Percentiles rank a stretch among this genome's conserved stretches.
Evolutionary conservation across 1,140 invertebrate species (phyloP).

Genomic region (Popillia japonica): DNA sequence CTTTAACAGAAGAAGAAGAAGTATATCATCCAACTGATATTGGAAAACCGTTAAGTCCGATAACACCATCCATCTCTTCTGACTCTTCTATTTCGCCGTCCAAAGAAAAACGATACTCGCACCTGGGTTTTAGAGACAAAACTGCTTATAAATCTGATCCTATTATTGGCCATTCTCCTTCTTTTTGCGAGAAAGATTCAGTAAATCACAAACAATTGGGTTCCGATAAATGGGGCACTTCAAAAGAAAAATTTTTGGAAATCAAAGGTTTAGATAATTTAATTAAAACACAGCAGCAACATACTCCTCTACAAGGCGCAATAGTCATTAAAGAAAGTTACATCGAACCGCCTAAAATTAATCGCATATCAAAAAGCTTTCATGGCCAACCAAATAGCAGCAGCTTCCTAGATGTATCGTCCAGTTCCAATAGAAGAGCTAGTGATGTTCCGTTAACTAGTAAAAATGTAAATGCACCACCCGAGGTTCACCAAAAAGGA

Average conservation of each 20-base stretch:
- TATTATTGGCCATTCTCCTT: background rate
- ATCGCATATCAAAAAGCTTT: conserved; percentile 61
- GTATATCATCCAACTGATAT: background rate
- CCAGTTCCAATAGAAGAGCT: conserved; percentile 51
- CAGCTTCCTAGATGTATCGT: conserved; percentile 47
- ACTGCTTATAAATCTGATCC: background rate
- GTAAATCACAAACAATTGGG: conserved; percentile 34
- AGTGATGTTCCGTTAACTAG: conserved; percentile 53
- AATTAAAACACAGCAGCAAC: conserved; percentile 5
- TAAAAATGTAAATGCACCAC: conserved; percentile 35
- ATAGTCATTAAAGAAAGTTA: conserved; percentile 62
- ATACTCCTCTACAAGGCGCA: conserved; percentile 53
- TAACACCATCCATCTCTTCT: background rate
- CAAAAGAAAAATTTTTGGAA: conserved; percentile 55
- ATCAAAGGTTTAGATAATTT: conserved; percentile 19
- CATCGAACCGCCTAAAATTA: conserved; percentile 62
- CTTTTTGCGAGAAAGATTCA: conserved; percentile 46
- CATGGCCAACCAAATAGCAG: conserved; percentile 58
- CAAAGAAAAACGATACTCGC: background rate
- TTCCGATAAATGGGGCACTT: conserved; percentile 54
- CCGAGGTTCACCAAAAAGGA: conserved; percentile 23
- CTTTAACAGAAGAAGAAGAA: conserved; percentile 47
- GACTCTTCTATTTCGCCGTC: background rate
- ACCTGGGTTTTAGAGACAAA: background rate
- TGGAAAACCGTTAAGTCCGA: background rate